Percentiles rank a stretch among this genome's conserved stretches.
phyloP scores from a whole-genome alignment of 2,113 vertebrate species.

The Prochilodus magdalenae region DNA sequence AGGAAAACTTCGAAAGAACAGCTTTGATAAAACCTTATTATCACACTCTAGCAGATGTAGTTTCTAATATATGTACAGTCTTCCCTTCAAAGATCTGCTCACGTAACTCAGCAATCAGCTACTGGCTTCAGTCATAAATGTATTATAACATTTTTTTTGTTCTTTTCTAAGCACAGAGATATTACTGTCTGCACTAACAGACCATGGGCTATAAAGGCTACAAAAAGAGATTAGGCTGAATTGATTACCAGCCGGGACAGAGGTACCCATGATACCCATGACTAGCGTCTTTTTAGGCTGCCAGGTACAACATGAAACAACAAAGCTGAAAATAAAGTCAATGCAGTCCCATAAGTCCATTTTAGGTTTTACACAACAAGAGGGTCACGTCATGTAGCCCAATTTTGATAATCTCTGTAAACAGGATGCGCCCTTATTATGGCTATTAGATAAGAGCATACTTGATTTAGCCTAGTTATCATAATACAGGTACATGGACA shows the following conservation, averaged over 20 bases:
- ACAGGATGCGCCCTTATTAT: not conserved
- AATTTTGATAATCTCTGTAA: not conserved
- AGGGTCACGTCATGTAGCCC: not conserved
- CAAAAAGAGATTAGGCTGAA: not conserved
- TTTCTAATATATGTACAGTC: too few relatives aligned
- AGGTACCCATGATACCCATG: not conserved
- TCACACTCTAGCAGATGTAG: too few relatives aligned
- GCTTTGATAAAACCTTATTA: too few relatives aligned
- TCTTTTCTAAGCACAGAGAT: not conserved
- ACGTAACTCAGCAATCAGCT: too few relatives aligned
- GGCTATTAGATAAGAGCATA: not conserved
- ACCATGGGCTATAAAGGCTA: not conserved
- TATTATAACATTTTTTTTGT: not conserved
- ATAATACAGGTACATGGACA: not conserved
- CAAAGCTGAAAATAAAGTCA: not conserved
- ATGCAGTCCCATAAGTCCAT: not conserved
- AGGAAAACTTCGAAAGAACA: too few relatives aligned
- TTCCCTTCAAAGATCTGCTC: too few relatives aligned
- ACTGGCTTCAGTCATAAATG: too few relatives aligned
- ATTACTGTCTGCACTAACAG: not conserved
- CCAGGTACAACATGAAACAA: not conserved
- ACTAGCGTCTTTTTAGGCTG: not conserved
- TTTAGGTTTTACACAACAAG: not conserved
- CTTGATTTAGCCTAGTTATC: not conserved
- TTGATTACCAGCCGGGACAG: too few relatives aligned